phyloP scores from a whole-genome alignment of 2,797 vertebrate genomes.

The Telmatherina bonti region DNA sequence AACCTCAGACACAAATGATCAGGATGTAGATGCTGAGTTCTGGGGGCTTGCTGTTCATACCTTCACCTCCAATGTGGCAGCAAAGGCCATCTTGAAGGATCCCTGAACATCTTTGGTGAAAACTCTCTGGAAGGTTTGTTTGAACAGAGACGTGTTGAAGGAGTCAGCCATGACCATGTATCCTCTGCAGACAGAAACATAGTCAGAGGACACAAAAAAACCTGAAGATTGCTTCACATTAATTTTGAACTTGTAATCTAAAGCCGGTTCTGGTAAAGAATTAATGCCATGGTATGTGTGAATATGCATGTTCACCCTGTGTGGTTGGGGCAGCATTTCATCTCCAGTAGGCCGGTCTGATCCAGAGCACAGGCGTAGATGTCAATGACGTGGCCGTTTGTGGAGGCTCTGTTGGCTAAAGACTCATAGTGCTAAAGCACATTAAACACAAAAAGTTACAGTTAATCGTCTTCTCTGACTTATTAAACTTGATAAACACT shows the following conservation, averaged over 20 bases:
- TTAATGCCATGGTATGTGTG: too few relatives aligned
- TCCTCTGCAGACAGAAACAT: conserved; percentile 80
- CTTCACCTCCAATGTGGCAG: conserved; percentile 96
- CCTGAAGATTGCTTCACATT: not conserved
- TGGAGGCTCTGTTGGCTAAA: conserved; percentile 90
- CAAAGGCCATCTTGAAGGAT: conserved; percentile 96
- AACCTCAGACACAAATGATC: not conserved
- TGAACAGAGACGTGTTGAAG: conserved; percentile 97
- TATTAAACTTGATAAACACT: too few relatives aligned
- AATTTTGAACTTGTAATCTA: not conserved
- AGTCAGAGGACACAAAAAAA: not conserved
- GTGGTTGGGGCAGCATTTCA: conserved; percentile 96
- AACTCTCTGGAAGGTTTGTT: conserved; percentile 97
- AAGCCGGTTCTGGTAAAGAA: too few relatives aligned
- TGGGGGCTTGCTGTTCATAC: conserved; percentile 65
- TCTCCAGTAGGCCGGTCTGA: conserved; percentile 95
- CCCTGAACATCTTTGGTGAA: conserved; percentile 95
- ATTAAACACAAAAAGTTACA: not conserved
- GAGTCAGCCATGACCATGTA: conserved; percentile 99
- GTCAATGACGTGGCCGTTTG: conserved; percentile 94
- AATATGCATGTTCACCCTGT: conserved; percentile 85
- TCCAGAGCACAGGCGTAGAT: conserved; percentile 96
- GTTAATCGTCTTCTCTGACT: too few relatives aligned
- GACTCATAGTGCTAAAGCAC: conserved; percentile 91
- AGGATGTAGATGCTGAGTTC: too few relatives aligned